Percentiles rank a stretch among this genome's conserved stretches.
phyloP scores from a whole-genome alignment of 2,797 vertebrate species.

The Danionella dracula region DNA sequence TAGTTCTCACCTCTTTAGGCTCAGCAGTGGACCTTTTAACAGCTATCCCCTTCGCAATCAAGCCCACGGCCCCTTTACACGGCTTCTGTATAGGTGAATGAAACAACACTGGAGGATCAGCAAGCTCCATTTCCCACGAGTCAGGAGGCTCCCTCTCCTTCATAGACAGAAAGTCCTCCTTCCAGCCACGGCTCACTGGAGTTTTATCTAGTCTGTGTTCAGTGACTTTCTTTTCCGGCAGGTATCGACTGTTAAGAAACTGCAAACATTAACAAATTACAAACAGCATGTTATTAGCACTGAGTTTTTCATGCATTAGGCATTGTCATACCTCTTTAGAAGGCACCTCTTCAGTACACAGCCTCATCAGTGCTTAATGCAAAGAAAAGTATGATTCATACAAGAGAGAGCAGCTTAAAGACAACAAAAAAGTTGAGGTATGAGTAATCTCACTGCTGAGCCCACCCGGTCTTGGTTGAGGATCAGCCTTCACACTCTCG shows the following conservation, averaged over 20 bases:
- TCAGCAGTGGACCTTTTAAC: conserved; percentile 63
- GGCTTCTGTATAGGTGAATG: conserved; percentile 63
- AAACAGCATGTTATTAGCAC: neutral
- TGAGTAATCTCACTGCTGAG: conserved; percentile 48
- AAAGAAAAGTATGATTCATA: conserved; percentile 25
- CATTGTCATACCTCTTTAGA: conserved; percentile 81
- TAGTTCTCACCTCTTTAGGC: conserved; percentile 73
- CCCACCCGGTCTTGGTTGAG: conserved; percentile 46
- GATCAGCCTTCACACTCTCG: conserved; percentile 53
- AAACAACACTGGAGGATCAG: conserved; percentile 46
- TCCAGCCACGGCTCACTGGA: conserved; percentile 60
- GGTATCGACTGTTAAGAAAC: conserved; percentile 82
- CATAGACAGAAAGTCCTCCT: conserved; percentile 62
- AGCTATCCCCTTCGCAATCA: conserved; percentile 70
- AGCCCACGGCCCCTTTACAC: conserved; percentile 71
- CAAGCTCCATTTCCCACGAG: conserved; percentile 75
- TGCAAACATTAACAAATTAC: conserved; percentile 53
- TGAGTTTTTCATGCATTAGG: neutral
- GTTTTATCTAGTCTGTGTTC: conserved; percentile 55
- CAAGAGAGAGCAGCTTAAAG: neutral
- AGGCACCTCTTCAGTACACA: conserved; percentile 66
- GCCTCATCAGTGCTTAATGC: conserved; percentile 60
- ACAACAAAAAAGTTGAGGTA: neutral
- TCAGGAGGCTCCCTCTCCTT: conserved; percentile 76
- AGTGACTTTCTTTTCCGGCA: conserved; percentile 60